A percentile compares a stretch with the other conserved stretches of the same genome.
These are phyloP conservation scores for Carassius carassius DNA, from an alignment of 2,113 vertebrate species.

Conservation along the genomic window DNA sequence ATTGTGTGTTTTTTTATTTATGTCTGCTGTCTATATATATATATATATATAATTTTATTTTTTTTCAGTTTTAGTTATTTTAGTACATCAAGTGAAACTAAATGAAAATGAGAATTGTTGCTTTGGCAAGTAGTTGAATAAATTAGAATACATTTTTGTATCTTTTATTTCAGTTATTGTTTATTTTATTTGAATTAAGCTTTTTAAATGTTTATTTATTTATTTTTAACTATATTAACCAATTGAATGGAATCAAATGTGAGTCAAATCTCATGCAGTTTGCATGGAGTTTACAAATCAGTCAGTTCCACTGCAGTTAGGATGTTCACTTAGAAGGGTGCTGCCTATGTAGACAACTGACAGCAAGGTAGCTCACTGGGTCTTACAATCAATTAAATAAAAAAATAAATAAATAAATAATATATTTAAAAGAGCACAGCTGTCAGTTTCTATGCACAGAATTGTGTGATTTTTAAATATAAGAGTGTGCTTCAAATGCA, in stretches of 20 bases:
- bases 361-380: neutral
- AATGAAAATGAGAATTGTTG: too few species aligned
- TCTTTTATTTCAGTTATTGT: neutral
- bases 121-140: too few species aligned
- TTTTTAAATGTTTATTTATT: too few species aligned
- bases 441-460: neutral
- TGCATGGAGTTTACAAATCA: neutral
- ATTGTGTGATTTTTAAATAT: neutral
- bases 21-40: neutral
- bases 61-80: neutral
- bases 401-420: neutral
- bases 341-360: neutral
- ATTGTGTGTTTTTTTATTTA: neutral
- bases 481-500: constrained; percentile 18
- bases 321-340: neutral
- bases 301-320: neutral
- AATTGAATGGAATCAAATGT: neutral
- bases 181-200: neutral
- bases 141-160: neutral
- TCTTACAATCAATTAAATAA: neutral
- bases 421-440: neutral
- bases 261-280: neutral
- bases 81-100: neutral
- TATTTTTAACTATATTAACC: too few species aligned
- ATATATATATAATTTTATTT: neutral